A percentile compares a stretch with the other conserved stretches of the same genome.
These are phyloP conservation scores for Podabrus alpinus DNA, from an alignment of 2,888 invertebrate genomes.

Conservation along the genomic window DNA sequence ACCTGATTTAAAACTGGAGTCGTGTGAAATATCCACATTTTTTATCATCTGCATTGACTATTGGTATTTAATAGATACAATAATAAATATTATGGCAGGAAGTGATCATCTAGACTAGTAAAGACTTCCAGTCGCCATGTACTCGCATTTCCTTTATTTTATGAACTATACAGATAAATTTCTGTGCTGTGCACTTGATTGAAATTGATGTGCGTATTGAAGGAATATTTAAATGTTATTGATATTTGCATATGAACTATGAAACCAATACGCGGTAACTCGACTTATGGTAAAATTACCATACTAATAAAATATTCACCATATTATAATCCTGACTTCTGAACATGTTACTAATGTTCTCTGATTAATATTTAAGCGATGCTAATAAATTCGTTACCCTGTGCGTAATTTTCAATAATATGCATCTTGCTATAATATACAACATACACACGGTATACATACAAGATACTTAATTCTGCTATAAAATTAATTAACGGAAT, in stretches of 20 bases:
- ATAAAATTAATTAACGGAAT: background rate
- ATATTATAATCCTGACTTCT: conserved; percentile 13
- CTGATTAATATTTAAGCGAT: conserved; percentile 19
- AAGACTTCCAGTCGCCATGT: background rate
- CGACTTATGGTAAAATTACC: conserved; percentile 15
- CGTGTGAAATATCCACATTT: background rate
- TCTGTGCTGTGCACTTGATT: no score
- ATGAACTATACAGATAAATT: background rate
- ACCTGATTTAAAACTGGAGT: background rate
- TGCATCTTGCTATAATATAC: background rate
- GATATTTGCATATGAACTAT: conserved; percentile 13
- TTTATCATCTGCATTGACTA: background rate
- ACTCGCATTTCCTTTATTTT: background rate
- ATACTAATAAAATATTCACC: conserved; percentile 21
- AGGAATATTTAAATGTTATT: background rate
- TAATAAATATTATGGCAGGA: background rate
- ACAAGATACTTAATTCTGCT: no score
- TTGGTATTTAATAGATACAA: background rate
- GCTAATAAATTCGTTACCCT: conserved; percentile 12
- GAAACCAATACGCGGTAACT: conserved; percentile 12
- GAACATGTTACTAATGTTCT: conserved; percentile 22
- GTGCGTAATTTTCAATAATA: conserved; percentile 10
- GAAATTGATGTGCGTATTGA: background rate
- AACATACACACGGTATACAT: background rate
- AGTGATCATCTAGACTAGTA: background rate